Conservation (phyloP, 2,797 vertebrate species). For the Gorsachius magnificus region DNA sequence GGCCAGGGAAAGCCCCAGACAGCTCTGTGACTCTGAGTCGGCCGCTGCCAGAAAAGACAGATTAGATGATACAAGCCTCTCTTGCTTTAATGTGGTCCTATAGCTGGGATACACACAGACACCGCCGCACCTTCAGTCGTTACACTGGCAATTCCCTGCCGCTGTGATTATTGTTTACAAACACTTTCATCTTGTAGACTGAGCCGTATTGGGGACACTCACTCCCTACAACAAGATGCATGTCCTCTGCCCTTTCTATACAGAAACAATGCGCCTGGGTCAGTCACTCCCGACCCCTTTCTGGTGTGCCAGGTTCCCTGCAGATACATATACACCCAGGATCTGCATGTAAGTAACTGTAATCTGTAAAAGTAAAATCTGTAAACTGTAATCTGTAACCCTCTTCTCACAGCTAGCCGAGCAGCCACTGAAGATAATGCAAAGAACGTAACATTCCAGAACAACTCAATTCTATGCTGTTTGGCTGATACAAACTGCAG, state of each 20-base stretch:
- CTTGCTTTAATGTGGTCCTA: neutral
- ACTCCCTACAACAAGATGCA: neutral
- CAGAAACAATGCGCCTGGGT: neutral
- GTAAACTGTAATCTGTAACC: no score
- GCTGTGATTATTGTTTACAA: neutral
- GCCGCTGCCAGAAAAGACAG: neutral
- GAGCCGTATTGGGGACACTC: neutral
- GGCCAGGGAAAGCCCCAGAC: neutral
- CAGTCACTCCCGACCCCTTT: neutral
- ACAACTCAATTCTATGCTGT: fast-evolving
- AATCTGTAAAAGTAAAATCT: no score
- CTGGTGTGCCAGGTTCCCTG: neutral
- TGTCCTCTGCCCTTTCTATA: neutral
- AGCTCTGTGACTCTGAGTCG: neutral
- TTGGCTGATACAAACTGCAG: neutral
- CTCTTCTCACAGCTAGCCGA: neutral
- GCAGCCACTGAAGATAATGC: neutral
- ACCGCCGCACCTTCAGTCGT: fast-evolving
- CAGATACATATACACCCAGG: neutral
- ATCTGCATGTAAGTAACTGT: neutral
- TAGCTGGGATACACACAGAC: neutral
- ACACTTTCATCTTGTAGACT: neutral
- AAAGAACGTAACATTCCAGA: neutral
- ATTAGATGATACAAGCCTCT: neutral
- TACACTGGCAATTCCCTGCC: neutral